Evolutionary conservation across 2,113 vertebrate genomes (phyloP), one percentile per base, ranked within the genome.

Genomic region (Corythornis cristatus): DNA sequence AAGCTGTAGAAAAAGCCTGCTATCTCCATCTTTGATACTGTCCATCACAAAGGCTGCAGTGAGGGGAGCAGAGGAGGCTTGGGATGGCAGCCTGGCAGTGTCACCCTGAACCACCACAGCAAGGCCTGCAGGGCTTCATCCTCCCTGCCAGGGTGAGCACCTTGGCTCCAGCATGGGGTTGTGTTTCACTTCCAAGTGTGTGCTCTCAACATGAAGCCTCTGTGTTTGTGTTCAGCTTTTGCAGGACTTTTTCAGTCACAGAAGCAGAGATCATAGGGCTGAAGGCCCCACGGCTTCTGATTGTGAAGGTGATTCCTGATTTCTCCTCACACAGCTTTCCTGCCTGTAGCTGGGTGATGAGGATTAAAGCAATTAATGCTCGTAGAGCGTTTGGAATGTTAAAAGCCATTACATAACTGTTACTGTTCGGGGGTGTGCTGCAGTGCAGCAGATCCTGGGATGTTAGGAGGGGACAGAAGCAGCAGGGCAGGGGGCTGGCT

Each of bases 391-490:
- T 92, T 43, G 33, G 84, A 89, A 91, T 92, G 87, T 61, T 92
- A 79, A 90, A 93, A 77, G 81, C 67, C 1, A 2, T 93, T 79
- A 87, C 57, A 13, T 94, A 95, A 94, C 56, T 90, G 93, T 94
- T 95, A 74, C 91, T 96, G 88, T 96, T 93, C 85, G 87, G 78
- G 92, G 82, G 78, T 76, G 67, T 95, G 89, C 93, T 94, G 95
- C 89, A 93, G 86, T 91, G 94, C 82, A 51, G 92, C 89, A 83
- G 81, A 79, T 74, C 78, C 22, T 3, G 88, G 58, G 54, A 33
- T 51, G 50, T 28, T 17, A 28, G 71, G 58, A 76, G 71, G 81
- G 66, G 71, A 35, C 19, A 16, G 80, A 35, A 60, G 33, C 40
- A 17, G 0, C 0, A 3, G n/a, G 74, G 15, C 48, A 31, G 0